Percentiles rank a stretch among this genome's conserved stretches.
Conservation (phyloP, 2,888 invertebrate species). For the Urechis unicinctus region DNA sequence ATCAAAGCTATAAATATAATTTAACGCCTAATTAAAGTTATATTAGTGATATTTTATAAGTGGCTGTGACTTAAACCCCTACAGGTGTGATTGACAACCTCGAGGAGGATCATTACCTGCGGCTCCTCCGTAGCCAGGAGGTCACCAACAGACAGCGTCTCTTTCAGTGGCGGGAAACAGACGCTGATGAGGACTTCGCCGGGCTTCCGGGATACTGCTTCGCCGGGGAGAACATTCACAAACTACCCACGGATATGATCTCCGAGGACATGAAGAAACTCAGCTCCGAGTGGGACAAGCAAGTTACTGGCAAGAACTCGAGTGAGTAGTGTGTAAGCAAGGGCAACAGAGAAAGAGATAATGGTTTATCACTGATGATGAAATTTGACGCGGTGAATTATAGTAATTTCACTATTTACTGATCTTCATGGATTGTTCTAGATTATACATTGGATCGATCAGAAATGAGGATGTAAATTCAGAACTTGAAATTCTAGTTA, state of each 20-base stretch:
- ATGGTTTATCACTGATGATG: too few species aligned
- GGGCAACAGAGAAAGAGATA: too few species aligned
- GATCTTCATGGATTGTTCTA: too few species aligned
- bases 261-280: conserved; percentile 1
- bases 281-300: conserved; percentile 1
- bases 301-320: conserved; percentile 1
- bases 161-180: conserved; percentile 6
- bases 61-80: too few species aligned
- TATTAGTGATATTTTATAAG: not conserved
- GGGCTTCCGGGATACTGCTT: conserved; percentile 11
- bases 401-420: too few species aligned
- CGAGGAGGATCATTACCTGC: conserved; percentile 7
- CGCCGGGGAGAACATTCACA: conserved; percentile 4
- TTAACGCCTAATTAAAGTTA: not conserved
- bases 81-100: not conserved
- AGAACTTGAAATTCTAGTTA: not conserved
- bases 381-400: too few species aligned
- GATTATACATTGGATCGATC: too few species aligned
- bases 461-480: not conserved
- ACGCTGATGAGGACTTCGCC: not conserved
- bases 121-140: conserved; percentile 4
- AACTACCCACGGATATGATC: conserved; percentile 8
- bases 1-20: not conserved
- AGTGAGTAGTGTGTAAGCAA: conserved; percentile 2
- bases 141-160: not conserved